Percentiles rank a stretch among this genome's conserved stretches.
Evolutionary conservation across 2,113 vertebrate species (phyloP).

Genomic region (Myanophis thanlyinensis): DNA sequence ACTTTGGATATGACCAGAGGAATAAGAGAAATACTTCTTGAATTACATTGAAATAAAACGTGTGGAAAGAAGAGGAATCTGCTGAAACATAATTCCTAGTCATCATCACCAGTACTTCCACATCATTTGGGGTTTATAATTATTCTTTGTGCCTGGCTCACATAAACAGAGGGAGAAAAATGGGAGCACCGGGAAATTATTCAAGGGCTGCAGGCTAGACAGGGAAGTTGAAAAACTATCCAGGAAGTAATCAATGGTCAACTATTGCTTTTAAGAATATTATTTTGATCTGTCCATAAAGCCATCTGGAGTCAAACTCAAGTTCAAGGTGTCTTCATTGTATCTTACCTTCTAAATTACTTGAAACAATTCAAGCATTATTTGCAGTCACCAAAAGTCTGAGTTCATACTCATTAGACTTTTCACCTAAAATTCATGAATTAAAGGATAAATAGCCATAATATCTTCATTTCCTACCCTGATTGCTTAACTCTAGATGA

Average conservation of each 20-base stretch:
- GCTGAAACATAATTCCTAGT: background rate
- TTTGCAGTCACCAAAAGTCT: background rate
- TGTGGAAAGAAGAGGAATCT: background rate
- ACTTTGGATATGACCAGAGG: background rate
- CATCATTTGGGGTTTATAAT: background rate
- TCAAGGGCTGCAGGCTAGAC: background rate
- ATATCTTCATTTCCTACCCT: background rate
- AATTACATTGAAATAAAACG: background rate
- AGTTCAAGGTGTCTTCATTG: background rate
- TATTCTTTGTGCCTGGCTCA: background rate
- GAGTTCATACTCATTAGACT: background rate
- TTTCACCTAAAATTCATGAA: background rate
- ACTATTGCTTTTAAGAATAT: background rate
- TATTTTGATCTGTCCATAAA: background rate
- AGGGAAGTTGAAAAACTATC: background rate
- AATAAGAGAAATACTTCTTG: background rate
- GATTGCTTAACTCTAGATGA: background rate
- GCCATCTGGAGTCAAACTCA: background rate
- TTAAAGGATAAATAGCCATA: background rate
- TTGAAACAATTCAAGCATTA: background rate
- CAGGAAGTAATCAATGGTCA: background rate
- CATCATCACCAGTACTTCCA: background rate
- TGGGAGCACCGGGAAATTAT: background rate
- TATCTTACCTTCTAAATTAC: background rate
- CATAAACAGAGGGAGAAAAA: background rate